Evolutionary conservation across 2,797 vertebrate genomes (phyloP).

Genomic region (Epinephelus coioides): DNA sequence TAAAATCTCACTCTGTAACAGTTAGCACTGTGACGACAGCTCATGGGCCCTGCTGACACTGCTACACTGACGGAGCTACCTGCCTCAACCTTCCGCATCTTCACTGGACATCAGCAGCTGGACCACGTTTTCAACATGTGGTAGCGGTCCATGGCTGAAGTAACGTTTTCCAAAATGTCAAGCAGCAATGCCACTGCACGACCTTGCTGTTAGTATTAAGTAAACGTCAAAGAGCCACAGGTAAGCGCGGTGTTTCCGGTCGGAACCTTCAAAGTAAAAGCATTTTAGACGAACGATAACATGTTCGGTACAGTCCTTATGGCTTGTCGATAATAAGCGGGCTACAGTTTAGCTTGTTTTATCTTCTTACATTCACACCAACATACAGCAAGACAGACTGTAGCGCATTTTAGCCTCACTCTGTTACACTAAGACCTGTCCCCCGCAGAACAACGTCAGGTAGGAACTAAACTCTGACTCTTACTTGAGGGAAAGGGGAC

Average conservation of each 20-base stretch:
- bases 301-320: no score
- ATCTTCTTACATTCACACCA: no score
- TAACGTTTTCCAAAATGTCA: not conserved
- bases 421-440: no score
- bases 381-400: no score
- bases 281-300: not conserved
- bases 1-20: not conserved
- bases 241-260: constrained; percentile 31
- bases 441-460: no score
- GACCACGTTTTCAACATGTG: constrained; percentile 49
- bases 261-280: constrained; percentile 56
- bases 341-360: no score
- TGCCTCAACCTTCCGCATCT: not conserved
- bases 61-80: not conserved
- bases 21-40: no score
- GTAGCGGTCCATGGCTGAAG: accelerated
- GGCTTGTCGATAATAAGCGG: no score
- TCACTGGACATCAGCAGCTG: not conserved
- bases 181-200: not conserved
- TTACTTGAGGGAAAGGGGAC: no score
- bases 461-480: no score
- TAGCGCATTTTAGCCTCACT: no score
- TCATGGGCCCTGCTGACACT: not conserved
- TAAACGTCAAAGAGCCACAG: accelerated
- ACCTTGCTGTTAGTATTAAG: constrained; percentile 50